phyloP scores from a whole-genome alignment of 2,888 invertebrate species.

The Clunio marinus region DNA sequence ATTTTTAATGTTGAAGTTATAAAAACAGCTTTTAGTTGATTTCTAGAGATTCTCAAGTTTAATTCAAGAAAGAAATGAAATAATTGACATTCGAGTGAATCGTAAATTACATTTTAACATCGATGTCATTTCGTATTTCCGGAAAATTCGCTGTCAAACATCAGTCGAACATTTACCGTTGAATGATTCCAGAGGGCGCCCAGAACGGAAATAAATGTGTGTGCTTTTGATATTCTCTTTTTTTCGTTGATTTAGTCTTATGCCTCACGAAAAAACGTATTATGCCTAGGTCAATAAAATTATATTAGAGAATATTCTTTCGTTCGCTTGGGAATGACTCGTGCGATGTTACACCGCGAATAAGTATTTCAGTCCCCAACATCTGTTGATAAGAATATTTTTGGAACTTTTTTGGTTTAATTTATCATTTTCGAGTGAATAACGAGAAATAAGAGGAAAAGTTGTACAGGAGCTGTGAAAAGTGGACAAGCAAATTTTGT shows the following conservation, averaged over 20 bases:
- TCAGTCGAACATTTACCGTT: neutral
- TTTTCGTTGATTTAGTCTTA: slow-evolving; percentile 31
- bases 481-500: no score
- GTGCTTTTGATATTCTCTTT: neutral
- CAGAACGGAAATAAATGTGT: slow-evolving; percentile 26
- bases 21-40: no score
- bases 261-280: slow-evolving; percentile 38
- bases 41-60: no score
- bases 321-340: neutral
- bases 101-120: neutral
- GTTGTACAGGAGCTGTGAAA: no score
- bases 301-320: slow-evolving; percentile 26
- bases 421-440: no score
- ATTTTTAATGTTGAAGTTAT: no score
- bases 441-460: no score
- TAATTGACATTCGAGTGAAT: neutral
- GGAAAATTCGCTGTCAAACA: neutral
- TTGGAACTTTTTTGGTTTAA: no score
- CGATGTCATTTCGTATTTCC: neutral
- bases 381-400: no score
- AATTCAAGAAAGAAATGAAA: no score
- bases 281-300: slow-evolving; percentile 39
- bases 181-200: slow-evolving; percentile 26
- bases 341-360: no score
- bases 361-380: no score